Evolutionary conservation across 2,797 vertebrate species (phyloP).

Genomic region (Leucoraja ocellata): DNA sequence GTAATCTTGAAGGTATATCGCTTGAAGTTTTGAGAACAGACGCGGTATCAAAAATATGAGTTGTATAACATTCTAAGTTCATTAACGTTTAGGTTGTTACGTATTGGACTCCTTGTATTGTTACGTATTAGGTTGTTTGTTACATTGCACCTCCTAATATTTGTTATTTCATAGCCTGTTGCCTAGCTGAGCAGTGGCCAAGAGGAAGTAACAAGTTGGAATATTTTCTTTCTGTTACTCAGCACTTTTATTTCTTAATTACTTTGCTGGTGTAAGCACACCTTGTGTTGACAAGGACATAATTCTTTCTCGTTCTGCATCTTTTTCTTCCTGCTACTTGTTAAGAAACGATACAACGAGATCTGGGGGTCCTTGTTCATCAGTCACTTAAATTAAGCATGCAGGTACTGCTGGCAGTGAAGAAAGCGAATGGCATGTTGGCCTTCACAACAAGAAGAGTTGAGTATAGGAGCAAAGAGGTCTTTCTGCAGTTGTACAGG

Average conservation of each 20-base stretch:
- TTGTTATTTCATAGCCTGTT: neutral
- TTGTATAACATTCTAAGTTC: neutral
- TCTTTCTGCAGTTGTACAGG: too few species aligned
- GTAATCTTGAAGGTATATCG: neutral
- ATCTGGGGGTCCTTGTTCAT: too few species aligned
- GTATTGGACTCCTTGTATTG: neutral
- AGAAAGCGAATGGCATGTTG: too few species aligned
- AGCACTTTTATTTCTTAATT: neutral
- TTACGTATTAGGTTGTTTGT: too few species aligned
- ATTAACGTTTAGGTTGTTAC: neutral
- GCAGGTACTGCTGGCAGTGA: too few species aligned
- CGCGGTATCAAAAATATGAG: neutral
- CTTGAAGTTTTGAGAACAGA: neutral
- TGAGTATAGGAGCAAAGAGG: too few species aligned
- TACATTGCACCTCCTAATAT: neutral
- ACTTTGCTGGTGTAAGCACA: neutral
- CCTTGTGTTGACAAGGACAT: neutral
- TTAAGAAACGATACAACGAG: neutral
- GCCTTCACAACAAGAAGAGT: too few species aligned
- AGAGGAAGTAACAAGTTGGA: neutral
- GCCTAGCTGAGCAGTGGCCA: neutral
- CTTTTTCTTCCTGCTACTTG: neutral
- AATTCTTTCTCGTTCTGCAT: neutral
- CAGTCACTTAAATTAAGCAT: too few species aligned
- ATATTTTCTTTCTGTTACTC: constrained; percentile 13